phyloP scores from a whole-genome alignment of 2,888 invertebrate species.

The Sycophila texana region DNA sequence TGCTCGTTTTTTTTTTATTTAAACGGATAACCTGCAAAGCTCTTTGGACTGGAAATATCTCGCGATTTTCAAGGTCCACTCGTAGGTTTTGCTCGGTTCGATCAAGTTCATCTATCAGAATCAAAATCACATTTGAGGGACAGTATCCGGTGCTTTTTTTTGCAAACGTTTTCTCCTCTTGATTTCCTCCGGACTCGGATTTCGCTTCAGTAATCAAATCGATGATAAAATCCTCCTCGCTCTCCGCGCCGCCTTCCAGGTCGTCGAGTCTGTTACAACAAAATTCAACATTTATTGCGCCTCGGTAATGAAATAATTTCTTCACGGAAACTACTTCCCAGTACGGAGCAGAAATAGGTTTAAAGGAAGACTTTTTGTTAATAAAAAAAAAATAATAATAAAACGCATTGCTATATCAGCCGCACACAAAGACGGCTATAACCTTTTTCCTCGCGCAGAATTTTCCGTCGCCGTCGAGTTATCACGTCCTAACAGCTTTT shows the following conservation, averaged over 20 bases:
- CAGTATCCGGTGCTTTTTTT: background rate
- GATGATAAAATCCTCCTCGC: background rate
- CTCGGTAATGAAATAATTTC: too few relatives aligned
- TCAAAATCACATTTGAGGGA: conserved; percentile 37
- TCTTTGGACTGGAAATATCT: conserved; percentile 60
- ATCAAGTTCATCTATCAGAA: conserved; percentile 38
- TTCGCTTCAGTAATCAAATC: background rate
- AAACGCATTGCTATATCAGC: too few relatives aligned
- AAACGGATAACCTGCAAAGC: conserved; percentile 59
- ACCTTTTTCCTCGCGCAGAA: conserved; percentile 36
- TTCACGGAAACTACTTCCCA: too few relatives aligned
- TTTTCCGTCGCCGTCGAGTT: conserved; percentile 10
- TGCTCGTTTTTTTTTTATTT: background rate
- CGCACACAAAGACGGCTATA: conserved; percentile 10
- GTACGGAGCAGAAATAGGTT: too few relatives aligned
- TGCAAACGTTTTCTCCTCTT: background rate
- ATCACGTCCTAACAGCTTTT: conserved; percentile 47
- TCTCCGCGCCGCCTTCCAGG: background rate
- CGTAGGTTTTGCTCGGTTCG: background rate
- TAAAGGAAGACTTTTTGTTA: too few relatives aligned
- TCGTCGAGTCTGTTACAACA: background rate
- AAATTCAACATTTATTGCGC: too few relatives aligned
- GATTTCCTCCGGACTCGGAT: too few relatives aligned
- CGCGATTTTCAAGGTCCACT: conserved; percentile 19
- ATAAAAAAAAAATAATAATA: background rate